Percentiles rank a stretch among this genome's conserved stretches.
Evolutionary conservation across 2,888 invertebrate genomes (phyloP).

Genomic region (Coronaproctus castanopsis): DNA sequence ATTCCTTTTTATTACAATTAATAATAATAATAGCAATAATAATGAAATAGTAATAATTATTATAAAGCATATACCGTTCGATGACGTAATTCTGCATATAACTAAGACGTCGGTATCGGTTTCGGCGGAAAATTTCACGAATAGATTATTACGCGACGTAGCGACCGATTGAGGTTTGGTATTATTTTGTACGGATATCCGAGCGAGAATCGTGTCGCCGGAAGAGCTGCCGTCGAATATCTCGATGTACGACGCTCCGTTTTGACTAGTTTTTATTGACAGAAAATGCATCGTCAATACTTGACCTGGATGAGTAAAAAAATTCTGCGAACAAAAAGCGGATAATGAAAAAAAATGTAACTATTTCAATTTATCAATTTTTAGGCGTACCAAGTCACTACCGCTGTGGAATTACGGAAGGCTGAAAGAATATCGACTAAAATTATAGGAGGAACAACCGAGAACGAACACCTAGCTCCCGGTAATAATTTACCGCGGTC

Average conservation of each 20-base stretch:
- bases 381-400: too few relatives aligned
- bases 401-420: too few relatives aligned
- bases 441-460: too few relatives aligned
- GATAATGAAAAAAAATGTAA: not conserved
- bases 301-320: conserved; percentile 55
- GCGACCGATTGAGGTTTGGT: conserved; percentile 77
- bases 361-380: too few relatives aligned
- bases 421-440: too few relatives aligned
- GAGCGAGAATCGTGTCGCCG: conserved; percentile 35
- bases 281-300: conserved; percentile 70
- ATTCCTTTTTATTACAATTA: too few relatives aligned
- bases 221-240: conserved; percentile 52
- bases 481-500: too few relatives aligned
- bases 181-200: conserved; percentile 55
- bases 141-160: conserved; percentile 57
- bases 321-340: conserved; percentile 30
- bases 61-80: conserved; percentile 22
- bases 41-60: too few relatives aligned
- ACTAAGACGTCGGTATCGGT: conserved; percentile 50
- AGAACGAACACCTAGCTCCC: too few relatives aligned
- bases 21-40: too few relatives aligned
- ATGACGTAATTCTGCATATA: conserved; percentile 58
- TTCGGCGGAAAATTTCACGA: conserved; percentile 54
- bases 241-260: conserved; percentile 45
- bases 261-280: conserved; percentile 53